Conservation (phyloP, 1,140 invertebrate genomes). For the Tetramorium parvispinum region DNA sequence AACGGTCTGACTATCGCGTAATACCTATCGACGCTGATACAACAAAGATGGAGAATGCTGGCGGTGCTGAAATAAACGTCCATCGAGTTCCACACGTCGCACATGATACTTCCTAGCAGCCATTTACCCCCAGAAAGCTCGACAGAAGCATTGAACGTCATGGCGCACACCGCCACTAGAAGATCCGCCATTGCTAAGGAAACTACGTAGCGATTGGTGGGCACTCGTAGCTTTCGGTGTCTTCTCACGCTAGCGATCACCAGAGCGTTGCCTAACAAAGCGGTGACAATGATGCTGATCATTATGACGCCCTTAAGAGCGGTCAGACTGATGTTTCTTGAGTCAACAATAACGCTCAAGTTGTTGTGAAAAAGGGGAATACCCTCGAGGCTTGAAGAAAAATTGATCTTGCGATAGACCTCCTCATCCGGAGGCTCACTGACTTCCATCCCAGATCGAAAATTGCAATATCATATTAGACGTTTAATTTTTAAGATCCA, state of each 20-base stretch:
- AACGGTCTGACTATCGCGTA: slow-evolving; percentile 95
- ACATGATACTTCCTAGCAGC: slow-evolving; percentile 95
- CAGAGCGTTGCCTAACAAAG: slow-evolving; percentile 92
- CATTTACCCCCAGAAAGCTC: slow-evolving; percentile 93
- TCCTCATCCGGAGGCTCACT: slow-evolving; percentile 74
- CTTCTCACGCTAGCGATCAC: slow-evolving; percentile 92
- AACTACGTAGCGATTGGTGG: slow-evolving; percentile 98
- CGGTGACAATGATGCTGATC: slow-evolving; percentile 90
- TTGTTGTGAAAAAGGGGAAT: neutral
- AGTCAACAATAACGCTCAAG: slow-evolving; percentile 3
- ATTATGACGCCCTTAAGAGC: slow-evolving; percentile 88
- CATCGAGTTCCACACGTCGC: slow-evolving; percentile 97
- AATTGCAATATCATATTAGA: slow-evolving; percentile 12
- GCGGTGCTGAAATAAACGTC: slow-evolving; percentile 98
- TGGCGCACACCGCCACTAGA: slow-evolving; percentile 95
- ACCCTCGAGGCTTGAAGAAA: slow-evolving; percentile 31
- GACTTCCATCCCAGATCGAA: slow-evolving; percentile 76
- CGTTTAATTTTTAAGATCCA: neutral
- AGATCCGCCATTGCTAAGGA: slow-evolving; percentile 96
- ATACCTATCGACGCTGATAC: slow-evolving; percentile 97
- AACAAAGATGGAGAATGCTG: slow-evolving; percentile 97
- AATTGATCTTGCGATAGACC: slow-evolving; percentile 64
- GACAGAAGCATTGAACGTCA: slow-evolving; percentile 97
- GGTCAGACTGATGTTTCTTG: slow-evolving; percentile 36
- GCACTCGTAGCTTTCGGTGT: slow-evolving; percentile 92